Percentiles rank a stretch among this genome's conserved stretches.
Evolutionary conservation across 2,113 vertebrate genomes (phyloP).

Genomic region (Stomatorhinus ivindoensis): DNA sequence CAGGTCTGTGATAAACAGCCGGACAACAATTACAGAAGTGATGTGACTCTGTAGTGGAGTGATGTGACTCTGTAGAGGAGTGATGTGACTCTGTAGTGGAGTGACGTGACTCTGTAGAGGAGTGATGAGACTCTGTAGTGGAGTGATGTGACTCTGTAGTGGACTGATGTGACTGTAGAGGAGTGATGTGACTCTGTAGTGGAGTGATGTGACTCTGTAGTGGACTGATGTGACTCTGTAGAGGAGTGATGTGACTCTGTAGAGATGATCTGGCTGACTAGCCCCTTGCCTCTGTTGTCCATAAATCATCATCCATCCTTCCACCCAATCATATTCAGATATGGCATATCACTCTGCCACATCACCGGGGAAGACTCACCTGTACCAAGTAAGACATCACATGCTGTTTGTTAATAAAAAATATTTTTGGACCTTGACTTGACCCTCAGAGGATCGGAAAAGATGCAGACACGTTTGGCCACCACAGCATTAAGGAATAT

Average conservation of each 20-base stretch:
- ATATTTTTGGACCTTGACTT: neutral
- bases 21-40: neutral
- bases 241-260: no score
- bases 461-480: neutral
- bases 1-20: neutral
- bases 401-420: neutral
- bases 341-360: neutral
- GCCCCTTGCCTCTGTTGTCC: neutral
- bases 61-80: no score
- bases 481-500: neutral
- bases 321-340: neutral
- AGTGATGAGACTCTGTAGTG: no score
- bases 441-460: neutral
- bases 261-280: neutral
- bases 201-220: no score
- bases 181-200: no score
- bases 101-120: no score
- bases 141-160: no score
- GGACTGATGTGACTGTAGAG: no score
- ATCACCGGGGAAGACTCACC: neutral
- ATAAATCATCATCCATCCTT: neutral
- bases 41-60: neutral
- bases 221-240: no score
- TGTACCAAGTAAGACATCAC: neutral
- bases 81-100: no score